phyloP scores from a whole-genome alignment of 2,888 invertebrate genomes.

The Cyclophora punctaria region DNA sequence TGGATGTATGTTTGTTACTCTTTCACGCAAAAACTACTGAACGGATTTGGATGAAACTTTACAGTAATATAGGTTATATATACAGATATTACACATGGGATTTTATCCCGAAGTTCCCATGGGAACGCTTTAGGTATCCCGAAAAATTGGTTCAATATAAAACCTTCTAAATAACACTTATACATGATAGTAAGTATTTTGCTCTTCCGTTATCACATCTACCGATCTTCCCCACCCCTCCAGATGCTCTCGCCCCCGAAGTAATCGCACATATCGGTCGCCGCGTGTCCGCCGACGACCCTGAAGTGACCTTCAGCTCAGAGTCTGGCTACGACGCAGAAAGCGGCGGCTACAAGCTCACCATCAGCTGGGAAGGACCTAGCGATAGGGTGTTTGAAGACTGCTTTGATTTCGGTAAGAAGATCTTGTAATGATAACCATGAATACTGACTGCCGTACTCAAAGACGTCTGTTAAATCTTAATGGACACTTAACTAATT shows the following conservation, averaged over 20 bases:
- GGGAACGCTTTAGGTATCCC: too few relatives aligned
- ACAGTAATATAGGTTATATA: too few relatives aligned
- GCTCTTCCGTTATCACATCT: constrained; percentile 16
- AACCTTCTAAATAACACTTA: too few relatives aligned
- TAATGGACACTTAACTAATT: too few relatives aligned
- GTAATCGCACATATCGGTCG: constrained; percentile 50
- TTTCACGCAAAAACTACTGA: too few relatives aligned
- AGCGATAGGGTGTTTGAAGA: constrained; percentile 58
- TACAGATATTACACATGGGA: too few relatives aligned
- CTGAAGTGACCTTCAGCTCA: constrained; percentile 40
- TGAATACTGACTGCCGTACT: neutral
- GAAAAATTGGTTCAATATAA: too few relatives aligned
- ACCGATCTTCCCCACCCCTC: too few relatives aligned
- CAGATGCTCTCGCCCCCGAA: constrained; percentile 14
- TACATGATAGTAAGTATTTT: too few relatives aligned
- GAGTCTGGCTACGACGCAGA: constrained; percentile 27
- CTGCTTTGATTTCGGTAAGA: constrained; percentile 63
- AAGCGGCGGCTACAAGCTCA: constrained; percentile 42
- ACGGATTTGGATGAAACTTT: too few relatives aligned
- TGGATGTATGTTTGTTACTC: too few relatives aligned
- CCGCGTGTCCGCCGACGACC: constrained; percentile 28
- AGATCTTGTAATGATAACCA: neutral
- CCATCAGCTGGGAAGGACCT: constrained; percentile 56
- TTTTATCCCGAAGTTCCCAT: too few relatives aligned
- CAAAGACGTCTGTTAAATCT: neutral